Base-by-base conservation (phyloP, 1,140 invertebrate species). In the Eupeodes corollae region DNA sequence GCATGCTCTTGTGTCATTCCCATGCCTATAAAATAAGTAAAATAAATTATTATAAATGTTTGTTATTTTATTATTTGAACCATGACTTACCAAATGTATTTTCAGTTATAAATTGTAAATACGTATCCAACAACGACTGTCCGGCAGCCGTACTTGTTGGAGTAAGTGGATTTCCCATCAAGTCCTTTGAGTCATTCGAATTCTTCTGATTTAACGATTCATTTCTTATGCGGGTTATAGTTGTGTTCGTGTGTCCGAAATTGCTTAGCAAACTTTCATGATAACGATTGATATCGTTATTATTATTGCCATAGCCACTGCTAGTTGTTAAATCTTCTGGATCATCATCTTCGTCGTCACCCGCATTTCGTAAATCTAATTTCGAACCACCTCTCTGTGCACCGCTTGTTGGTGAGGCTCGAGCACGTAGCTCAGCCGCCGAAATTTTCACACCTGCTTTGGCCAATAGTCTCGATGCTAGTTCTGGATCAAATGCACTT, bases 401-500 rank as follows among this genome's bases (percentile, higher is more conserved):
- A 10, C 86, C 86, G 21, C 63, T 63, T 0, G 87, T 89, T 3
- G 87, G 86, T 1, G 86, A 90, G 0, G 86, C 85, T 3, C 87
- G 71, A 0, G 87, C 86, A 11, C 85, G 69, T 12, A 91, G 61
- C 58, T 90, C 86, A 5, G 86, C 86, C 0, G 86, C 78, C 15
- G 85, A 88, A 42, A 89, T 85, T 68, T 88, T 90, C 1, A 91
- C 83, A 2, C 88, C 88, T 0, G 87, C 87, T 67, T 91, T 91
- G 18, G 86, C 84, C 34, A 91, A 65, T 42, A 91, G 72, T 46
- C 83, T 79, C 65, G 79, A 81, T 15, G 89, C 88, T 15, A 92
- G 74, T 49, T 90, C 86, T 0, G 89, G 88, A 69, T 91, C 87
- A 61, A 91, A 92, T 3, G 86, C 81, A 43, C 86, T 86, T 9